Percentiles rank a stretch among this genome's conserved stretches.
Evolutionary conservation across 2,888 invertebrate species (phyloP).

Genomic region (Zhengitettix transpicula): DNA sequence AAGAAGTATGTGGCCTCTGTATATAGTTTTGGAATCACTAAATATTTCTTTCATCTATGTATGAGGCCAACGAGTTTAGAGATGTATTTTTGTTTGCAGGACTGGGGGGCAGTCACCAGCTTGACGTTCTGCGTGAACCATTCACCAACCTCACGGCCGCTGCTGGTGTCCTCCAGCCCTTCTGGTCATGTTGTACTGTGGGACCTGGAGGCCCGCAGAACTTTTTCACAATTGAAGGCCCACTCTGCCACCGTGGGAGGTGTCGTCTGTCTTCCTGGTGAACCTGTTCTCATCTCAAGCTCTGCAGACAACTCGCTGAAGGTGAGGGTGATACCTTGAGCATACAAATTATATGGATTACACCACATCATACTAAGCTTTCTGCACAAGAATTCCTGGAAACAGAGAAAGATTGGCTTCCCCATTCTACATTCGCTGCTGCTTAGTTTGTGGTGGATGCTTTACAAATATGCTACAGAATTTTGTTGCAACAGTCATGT

Average conservation of each 20-base stretch:
- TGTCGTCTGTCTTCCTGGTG: slow-evolving; percentile 66
- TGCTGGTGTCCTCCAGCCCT: slow-evolving; percentile 71
- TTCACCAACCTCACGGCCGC: slow-evolving; percentile 58
- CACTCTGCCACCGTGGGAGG: slow-evolving; percentile 65
- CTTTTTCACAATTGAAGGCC: slow-evolving; percentile 66
- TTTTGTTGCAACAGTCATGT: too few relatives aligned
- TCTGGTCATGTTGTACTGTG: slow-evolving; percentile 83
- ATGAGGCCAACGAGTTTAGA: not conserved
- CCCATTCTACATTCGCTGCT: too few relatives aligned
- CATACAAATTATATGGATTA: too few relatives aligned
- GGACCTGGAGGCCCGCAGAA: slow-evolving; percentile 70
- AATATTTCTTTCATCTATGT: slow-evolving; percentile 5
- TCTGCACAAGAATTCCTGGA: too few relatives aligned
- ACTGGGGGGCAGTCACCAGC: slow-evolving; percentile 75
- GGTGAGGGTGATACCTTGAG: slow-evolving; percentile 53
- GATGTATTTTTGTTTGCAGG: slow-evolving; percentile 48
- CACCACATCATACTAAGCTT: too few relatives aligned
- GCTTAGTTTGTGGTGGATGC: too few relatives aligned
- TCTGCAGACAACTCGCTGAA: slow-evolving; percentile 90
- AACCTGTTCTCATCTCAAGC: slow-evolving; percentile 80
- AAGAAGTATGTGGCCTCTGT: not conserved
- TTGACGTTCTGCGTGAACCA: slow-evolving; percentile 79
- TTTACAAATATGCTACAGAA: too few relatives aligned
- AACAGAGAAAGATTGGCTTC: too few relatives aligned
- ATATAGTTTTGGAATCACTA: not conserved